Base-by-base conservation (phyloP, 2,888 invertebrate species). In the Alviniconcha strummeri region DNA sequence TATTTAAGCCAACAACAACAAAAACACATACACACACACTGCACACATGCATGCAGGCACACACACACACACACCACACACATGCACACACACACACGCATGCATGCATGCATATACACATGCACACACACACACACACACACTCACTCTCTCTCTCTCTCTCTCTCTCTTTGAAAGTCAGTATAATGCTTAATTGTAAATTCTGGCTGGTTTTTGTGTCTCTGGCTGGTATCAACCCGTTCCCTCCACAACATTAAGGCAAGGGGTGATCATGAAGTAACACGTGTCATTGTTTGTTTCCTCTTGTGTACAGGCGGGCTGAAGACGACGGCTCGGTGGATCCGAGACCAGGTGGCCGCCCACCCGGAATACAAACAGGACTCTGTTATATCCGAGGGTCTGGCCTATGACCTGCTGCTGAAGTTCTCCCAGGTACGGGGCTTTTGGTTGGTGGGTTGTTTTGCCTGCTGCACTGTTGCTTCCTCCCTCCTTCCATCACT, bases 271-370 rank as follows among this genome's bases (percentile, higher is more conserved):
- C 0, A 36, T 17, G 52, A 17, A 75, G 52, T 36, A 4, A 19
- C 19, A 19, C 19, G 11, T 75, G n/a, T 75, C 52, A 75, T 19
- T 54, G 64, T 76, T 76, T 74, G 13, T 60, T 60, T 60, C 60
- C 60, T 60, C 13, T 60, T 57, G 4, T 54, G 87, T 89, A 4
- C 88, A 89, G 99, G 99, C 57, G 97, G 98, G 93, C 95, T 98
- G 83, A 95, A 96, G 92, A 99, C 99, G 82, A 97, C 98, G 89
- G 99, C 99, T 74, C 95, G 96, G 64, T 99, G 98, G 98, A 97
- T 99, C 92, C 95, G 99, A 79, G 95, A 97, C 86, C 98, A 98
- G 94, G 97, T 99, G 83, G 95, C 95, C 72, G 95, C 95, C 19
- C 99, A 99, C 95, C 96, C 97, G 0, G 96, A 96, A 76, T 99